phyloP scores from a whole-genome alignment of 2,888 invertebrate genomes.

The Chymomyza amoena region DNA sequence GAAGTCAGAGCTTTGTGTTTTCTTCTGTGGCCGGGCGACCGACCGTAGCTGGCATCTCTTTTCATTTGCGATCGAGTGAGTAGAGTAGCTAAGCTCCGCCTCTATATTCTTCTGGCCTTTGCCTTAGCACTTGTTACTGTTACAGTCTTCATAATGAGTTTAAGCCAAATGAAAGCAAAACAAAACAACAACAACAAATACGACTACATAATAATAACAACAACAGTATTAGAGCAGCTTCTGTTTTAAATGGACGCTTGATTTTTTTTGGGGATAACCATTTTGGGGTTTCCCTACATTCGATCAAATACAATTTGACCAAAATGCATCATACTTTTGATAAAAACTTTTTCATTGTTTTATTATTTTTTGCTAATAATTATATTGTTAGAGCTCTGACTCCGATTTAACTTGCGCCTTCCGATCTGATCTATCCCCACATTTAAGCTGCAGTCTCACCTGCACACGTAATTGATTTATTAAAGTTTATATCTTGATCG shows the following conservation, averaged over 20 bases:
- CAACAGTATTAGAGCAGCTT: neutral
- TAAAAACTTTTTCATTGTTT: neutral
- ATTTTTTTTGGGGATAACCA: neutral
- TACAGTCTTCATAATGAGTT: neutral
- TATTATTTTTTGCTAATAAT: neutral
- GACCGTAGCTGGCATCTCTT: neutral
- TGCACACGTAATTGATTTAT: too few relatives aligned
- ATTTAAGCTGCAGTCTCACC: too few relatives aligned
- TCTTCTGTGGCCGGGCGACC: neutral
- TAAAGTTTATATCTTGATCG: too few relatives aligned
- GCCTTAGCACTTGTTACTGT: neutral
- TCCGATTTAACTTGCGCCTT: too few relatives aligned
- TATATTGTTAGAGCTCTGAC: too few relatives aligned
- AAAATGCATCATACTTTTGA: too few relatives aligned
- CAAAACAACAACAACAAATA: neutral
- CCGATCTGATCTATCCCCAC: too few relatives aligned
- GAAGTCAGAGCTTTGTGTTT: neutral
- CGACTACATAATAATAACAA: neutral
- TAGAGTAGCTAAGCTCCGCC: slow-evolving; percentile 22
- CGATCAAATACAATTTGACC: too few relatives aligned
- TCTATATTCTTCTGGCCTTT: neutral
- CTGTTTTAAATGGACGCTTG: neutral
- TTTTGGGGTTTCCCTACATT: neutral
- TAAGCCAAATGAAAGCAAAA: neutral
- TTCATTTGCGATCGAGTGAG: slow-evolving; percentile 7